Evolutionary conservation across 2,113 vertebrate species (phyloP).

Genomic region (Stegostoma tigrinum): DNA sequence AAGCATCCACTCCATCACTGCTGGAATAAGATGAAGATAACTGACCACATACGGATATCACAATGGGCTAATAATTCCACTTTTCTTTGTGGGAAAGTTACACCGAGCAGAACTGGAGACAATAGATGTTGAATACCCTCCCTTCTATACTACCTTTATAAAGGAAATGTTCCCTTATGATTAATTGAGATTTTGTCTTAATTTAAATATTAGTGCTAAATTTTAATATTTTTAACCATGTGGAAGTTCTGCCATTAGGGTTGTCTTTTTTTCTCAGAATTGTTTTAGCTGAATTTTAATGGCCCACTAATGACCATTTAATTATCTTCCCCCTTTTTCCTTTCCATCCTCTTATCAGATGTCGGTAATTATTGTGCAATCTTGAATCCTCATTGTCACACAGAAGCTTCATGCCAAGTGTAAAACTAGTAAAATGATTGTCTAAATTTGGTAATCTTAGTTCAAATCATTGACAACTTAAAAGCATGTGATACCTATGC

Average conservation of each 20-base stretch:
- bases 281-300: not conserved
- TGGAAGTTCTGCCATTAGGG: not conserved
- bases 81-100: not conserved
- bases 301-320: not conserved
- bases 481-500: too few species aligned
- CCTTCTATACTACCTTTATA: too few species aligned
- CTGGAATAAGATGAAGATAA: not conserved
- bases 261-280: not conserved
- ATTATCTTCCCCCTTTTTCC: not conserved
- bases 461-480: not conserved
- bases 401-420: not conserved
- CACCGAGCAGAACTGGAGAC: too few species aligned
- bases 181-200: not conserved
- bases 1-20: too few species aligned
- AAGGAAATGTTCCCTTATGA: not conserved
- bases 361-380: not conserved
- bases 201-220: not conserved
- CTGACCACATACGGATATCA: not conserved
- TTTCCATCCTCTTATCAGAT: not conserved
- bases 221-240: not conserved
- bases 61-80: not conserved
- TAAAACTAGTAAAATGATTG: not conserved
- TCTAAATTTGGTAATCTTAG: not conserved
- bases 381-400: not conserved
- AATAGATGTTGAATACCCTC: not conserved